Evolutionary conservation across 2,797 vertebrate species (phyloP).

Genomic region (Gadopsis bispinosus): DNA sequence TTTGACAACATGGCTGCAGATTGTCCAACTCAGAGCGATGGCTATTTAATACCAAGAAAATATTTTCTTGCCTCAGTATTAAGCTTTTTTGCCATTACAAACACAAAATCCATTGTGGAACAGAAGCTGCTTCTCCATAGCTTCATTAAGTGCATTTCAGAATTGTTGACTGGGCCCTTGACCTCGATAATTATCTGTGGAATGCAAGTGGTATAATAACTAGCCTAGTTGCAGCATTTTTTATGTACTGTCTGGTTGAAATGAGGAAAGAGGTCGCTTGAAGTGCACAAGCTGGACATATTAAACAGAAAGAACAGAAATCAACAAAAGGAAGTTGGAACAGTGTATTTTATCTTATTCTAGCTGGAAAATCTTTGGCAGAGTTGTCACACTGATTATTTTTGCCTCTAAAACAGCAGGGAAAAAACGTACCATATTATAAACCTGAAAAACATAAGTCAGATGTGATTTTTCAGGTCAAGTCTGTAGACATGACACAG

Average conservation of each 20-base stretch:
- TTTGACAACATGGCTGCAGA: background rate
- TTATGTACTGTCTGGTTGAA: conserved; percentile 3
- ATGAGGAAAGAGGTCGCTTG: background rate
- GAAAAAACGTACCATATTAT: background rate
- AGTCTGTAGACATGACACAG: conserved; percentile 73
- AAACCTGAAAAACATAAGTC: background rate
- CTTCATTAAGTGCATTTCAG: conserved; percentile 9
- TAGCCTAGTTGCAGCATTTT: background rate
- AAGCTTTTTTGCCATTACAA: background rate
- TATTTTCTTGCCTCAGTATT: background rate
- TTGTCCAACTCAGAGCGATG: background rate
- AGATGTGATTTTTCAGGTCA: conserved; percentile 3
- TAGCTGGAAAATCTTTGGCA: background rate
- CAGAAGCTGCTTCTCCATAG: background rate
- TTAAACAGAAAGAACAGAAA: background rate
- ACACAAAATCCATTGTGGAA: background rate
- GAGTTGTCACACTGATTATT: background rate
- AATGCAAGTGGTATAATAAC: conserved; percentile 9
- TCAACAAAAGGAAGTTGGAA: background rate
- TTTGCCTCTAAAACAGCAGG: background rate
- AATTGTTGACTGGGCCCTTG: conserved; percentile 10
- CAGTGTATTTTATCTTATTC: background rate
- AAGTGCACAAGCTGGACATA: background rate
- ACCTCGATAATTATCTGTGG: conserved; percentile 23
- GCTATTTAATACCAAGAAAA: background rate